These are phyloP conservation scores for Amia ocellicauda DNA, from an alignment of 2,113 vertebrate species.

Conservation along the genomic window DNA sequence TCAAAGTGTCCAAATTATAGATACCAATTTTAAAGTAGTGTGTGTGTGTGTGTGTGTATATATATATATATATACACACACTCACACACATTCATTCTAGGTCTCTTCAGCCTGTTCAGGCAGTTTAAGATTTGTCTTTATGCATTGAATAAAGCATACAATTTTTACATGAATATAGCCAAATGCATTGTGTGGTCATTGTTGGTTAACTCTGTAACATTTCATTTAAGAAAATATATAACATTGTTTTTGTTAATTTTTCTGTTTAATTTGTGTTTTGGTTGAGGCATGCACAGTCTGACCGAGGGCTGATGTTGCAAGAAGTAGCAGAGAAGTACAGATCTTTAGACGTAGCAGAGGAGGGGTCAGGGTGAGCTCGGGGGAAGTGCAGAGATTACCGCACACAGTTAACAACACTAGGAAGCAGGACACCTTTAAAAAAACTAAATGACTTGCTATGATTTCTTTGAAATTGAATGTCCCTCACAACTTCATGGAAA, in stretches of 20 bases:
- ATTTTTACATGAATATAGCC: constrained; percentile 35
- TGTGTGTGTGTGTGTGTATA: too few relatives aligned
- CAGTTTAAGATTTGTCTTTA: constrained; percentile 25
- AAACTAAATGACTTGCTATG: constrained; percentile 1
- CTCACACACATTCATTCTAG: constrained; percentile 34
- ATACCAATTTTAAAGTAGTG: constrained; percentile 28
- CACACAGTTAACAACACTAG: constrained; percentile 8
- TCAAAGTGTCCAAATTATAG: constrained; percentile 37
- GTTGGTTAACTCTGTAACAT: constrained; percentile 20
- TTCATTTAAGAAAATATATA: constrained; percentile 22
- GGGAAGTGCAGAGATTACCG: too few relatives aligned
- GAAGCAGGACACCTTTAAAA: neutral
- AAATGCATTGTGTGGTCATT: constrained; percentile 24
- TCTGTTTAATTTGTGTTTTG: constrained; percentile 5
- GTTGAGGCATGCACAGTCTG: constrained; percentile 15
- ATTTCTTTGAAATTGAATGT: constrained; percentile 36
- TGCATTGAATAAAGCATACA: constrained; percentile 33
- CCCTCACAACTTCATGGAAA: constrained; percentile 20
- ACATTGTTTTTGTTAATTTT: neutral
- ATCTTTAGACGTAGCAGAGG: neutral
- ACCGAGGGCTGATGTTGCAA: neutral
- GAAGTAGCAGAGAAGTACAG: neutral
- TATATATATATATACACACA: too few relatives aligned
- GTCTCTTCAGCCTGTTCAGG: constrained; percentile 31
- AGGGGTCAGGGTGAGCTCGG: neutral